These are phyloP conservation scores for Indicator indicator DNA, from an alignment of 2,113 vertebrate genomes.

Conservation along the genomic window DNA sequence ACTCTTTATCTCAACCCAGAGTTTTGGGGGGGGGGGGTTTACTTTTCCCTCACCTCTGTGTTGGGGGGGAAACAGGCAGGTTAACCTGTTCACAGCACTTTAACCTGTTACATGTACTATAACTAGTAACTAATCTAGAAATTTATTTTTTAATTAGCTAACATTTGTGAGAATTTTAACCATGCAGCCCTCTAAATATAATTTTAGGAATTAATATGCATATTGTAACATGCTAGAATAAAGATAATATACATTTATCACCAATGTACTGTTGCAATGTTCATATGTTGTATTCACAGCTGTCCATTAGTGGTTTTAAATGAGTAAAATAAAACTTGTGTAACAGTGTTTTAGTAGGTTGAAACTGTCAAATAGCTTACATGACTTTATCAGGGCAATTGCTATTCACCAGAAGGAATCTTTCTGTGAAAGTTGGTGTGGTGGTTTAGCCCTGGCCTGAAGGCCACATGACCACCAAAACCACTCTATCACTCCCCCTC, in stretches of 20 bases:
- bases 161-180: background rate
- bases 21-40: no score
- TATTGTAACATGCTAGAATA: slow-evolving; percentile 5
- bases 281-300: background rate
- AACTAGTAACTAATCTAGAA: background rate
- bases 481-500: no score
- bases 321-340: background rate
- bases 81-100: no score
- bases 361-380: slow-evolving; percentile 7
- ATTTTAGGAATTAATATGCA: background rate
- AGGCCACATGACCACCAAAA: no score
- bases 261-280: background rate
- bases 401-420: background rate
- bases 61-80: no score
- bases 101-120: background rate
- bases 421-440: background rate
- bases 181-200: background rate
- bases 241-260: background rate
- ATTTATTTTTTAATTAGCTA: background rate
- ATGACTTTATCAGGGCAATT: background rate
- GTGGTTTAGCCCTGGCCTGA: no score
- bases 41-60: no score
- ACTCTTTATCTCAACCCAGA: no score
- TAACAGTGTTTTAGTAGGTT: background rate
- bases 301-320: background rate